Evolutionary conservation across 2,888 invertebrate species (phyloP), one percentile per base, ranked within the genome.

Genomic region (Drosophila ezoana): DNA sequence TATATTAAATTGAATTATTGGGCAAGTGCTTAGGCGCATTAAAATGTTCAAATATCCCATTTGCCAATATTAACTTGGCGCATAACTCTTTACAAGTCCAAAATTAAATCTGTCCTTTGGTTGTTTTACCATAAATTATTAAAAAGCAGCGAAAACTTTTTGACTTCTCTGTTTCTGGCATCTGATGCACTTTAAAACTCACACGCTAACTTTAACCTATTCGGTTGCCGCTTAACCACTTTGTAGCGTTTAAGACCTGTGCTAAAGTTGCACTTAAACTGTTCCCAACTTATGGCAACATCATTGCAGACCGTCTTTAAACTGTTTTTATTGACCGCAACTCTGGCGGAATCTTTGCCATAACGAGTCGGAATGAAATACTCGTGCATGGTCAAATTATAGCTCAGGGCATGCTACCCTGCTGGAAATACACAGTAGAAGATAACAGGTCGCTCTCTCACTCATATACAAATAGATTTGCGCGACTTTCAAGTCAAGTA

Each of bases 1-100:
- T 76, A 75, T 76, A 86, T 84, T 77, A 89, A 89, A 89, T 85
- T 79, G 86, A 85, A 82, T 81, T 87, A 85, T 78, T 72, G 47
- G 62, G 57, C 64, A 72, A 81, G 74, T 71, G 63, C 80, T 73
- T 67, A 67, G 67, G 66, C 59, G 45, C 54, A 75, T 72, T 67
- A 62, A 56, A 60, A 44, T 60, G 57, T 53, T 51, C 33, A 41
- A 61, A 65, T 37, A 32, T 43, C 33, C 14, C 49, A 33, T 37
- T 40, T 23, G 64, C 23, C 56, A 41, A 35, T 16, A 37, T 51
- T 70, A 16, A 58, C 63, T 71, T 48, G 18, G 28, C 37, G 47
- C 33, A 28, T 43, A 70, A 62, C 70, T 71, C 71, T 71, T 71
- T 70, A 58, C 28, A 70, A 38, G 41, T 52, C 18, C 23, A 37